These are phyloP conservation scores for human DNA, from an alignment of 2,113 vertebrate species.

Conservation along the genomic window DNA sequence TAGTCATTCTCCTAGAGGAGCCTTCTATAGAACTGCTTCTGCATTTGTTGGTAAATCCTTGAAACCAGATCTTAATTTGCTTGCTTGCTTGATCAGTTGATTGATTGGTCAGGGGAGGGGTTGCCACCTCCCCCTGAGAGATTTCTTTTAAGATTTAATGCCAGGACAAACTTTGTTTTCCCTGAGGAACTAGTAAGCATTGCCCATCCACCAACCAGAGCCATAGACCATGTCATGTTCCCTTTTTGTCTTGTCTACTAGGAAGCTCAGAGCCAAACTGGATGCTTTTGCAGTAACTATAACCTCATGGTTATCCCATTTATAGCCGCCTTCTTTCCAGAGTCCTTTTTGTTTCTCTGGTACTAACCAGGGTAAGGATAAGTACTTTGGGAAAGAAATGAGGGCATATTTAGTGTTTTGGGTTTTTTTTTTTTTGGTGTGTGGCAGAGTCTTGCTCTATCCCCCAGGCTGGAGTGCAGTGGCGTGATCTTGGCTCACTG, in stretches of 20 bases:
- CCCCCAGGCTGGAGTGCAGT: too few relatives aligned
- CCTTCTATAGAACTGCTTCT: background rate
- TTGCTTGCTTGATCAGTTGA: background rate
- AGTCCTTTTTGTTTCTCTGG: background rate
- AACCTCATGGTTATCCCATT: background rate
- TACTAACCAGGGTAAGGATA: background rate
- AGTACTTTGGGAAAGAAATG: background rate
- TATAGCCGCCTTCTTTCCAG: background rate
- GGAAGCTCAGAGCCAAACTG: background rate
- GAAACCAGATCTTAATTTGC: background rate
- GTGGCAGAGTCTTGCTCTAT: too few relatives aligned
- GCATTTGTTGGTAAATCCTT: background rate
- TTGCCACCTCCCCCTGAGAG: background rate
- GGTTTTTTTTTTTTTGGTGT: too few relatives aligned
- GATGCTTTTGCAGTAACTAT: background rate
- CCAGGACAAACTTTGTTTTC: background rate
- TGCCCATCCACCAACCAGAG: background rate
- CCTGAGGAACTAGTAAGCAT: background rate
- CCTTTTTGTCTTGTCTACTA: constrained; percentile 21
- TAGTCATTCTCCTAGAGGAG: background rate
- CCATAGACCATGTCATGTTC: background rate
- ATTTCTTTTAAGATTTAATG: background rate
- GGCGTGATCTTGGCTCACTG: too few relatives aligned
- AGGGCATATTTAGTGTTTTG: background rate
- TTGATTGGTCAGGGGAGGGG: background rate